phyloP scores from a whole-genome alignment of 1,140 invertebrate genomes.

The Lasioglossum baleicum region DNA sequence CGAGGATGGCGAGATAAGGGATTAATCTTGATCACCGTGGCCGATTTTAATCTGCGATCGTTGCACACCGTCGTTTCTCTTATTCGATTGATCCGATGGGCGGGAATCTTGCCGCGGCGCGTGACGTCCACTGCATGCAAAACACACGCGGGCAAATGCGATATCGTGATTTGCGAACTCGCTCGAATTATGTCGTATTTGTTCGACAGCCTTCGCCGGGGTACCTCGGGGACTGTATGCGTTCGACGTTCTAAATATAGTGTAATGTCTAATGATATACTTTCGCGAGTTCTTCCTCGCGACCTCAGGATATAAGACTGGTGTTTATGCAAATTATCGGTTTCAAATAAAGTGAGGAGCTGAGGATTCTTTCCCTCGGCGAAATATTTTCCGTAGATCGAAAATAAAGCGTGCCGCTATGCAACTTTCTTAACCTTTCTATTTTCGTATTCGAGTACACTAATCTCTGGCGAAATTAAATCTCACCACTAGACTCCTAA shows the following conservation, averaged over 20 bases:
- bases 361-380: too few relatives aligned
- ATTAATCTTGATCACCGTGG: constrained; percentile 11
- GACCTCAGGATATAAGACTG: too few relatives aligned
- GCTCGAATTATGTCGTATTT: neutral
- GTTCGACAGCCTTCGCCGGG: neutral
- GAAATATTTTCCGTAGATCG: too few relatives aligned
- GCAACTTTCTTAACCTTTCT: too few relatives aligned
- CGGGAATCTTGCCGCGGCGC: neutral
- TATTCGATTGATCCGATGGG: constrained; percentile 18
- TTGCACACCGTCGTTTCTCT: neutral
- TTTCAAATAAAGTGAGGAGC: too few relatives aligned
- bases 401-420: too few relatives aligned
- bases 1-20: constrained; percentile 13
- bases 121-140: neutral
- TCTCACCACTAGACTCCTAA: too few relatives aligned
- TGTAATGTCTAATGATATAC: constrained; percentile 6
- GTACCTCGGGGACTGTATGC: neutral
- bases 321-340: too few relatives aligned
- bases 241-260: neutral
- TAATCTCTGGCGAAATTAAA: too few relatives aligned
- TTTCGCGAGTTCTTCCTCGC: neutral
- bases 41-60: constrained; percentile 14
- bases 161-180: constrained; percentile 12
- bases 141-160: neutral
- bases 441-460: too few relatives aligned